phyloP scores from a whole-genome alignment of 2,113 vertebrate genomes.

The Euleptes europaea region DNA sequence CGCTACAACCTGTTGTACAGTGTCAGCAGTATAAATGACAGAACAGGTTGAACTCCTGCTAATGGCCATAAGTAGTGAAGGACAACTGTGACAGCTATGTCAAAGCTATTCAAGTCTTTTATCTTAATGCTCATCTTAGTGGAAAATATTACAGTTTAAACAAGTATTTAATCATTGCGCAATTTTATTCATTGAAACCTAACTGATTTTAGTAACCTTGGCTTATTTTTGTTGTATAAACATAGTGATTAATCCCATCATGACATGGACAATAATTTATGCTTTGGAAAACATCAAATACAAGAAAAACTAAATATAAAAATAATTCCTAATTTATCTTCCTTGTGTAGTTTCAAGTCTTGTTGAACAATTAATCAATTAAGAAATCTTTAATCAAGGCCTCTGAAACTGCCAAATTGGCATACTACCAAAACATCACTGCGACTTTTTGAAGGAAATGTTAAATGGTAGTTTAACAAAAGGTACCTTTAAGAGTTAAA shows the following conservation, averaged over 20 bases:
- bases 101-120: constrained; percentile 4
- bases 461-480: too few relatives aligned
- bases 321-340: not conserved
- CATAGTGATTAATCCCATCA: not conserved
- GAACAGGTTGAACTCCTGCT: constrained; percentile 78
- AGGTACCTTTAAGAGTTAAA: too few relatives aligned
- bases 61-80: constrained; percentile 70
- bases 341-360: too few relatives aligned
- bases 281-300: not conserved
- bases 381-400: too few relatives aligned
- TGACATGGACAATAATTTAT: not conserved
- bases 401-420: too few relatives aligned
- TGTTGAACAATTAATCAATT: too few relatives aligned
- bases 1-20: constrained; percentile 87
- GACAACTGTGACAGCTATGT: constrained; percentile 66
- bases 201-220: not conserved
- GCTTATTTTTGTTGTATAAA: not conserved
- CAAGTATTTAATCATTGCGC: not conserved
- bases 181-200: not conserved
- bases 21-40: constrained; percentile 78
- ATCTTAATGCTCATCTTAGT: constrained; percentile 15
- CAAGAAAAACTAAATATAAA: not conserved
- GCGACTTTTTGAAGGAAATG: too few relatives aligned
- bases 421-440: too few relatives aligned
- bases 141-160: constrained; percentile 16